phyloP scores from a whole-genome alignment of 2,888 invertebrate genomes.

The Ephialtes manifestator region DNA sequence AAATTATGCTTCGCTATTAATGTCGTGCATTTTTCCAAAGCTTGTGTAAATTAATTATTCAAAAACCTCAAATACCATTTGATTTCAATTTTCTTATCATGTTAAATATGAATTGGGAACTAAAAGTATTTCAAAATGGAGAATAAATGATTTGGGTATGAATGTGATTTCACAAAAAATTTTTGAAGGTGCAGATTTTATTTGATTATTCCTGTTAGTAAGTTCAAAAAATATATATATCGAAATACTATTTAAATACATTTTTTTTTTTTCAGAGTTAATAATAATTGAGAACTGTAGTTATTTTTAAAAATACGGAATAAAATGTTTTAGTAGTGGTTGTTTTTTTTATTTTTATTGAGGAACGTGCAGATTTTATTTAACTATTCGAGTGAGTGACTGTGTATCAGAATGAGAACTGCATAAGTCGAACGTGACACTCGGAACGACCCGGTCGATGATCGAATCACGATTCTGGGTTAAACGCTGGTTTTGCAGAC shows the following conservation, averaged over 20 bases:
- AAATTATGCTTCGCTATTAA: conserved; percentile 22
- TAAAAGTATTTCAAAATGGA: no score
- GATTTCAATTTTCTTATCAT: background rate
- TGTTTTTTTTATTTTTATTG: background rate
- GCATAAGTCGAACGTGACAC: conserved; percentile 47
- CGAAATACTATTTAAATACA: no score
- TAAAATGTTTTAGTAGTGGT: no score
- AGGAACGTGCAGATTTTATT: background rate
- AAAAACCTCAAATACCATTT: background rate
- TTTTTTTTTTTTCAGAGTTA: no score
- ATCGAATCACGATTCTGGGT: conserved; percentile 64
- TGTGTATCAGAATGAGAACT: conserved; percentile 14
- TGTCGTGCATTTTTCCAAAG: background rate
- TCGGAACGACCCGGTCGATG: conserved; percentile 61
- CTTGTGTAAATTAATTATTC: background rate
- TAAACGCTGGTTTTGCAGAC: conserved; percentile 46
- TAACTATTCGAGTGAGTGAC: conserved; percentile 59
- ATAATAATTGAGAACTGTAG: no score
- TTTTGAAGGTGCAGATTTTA: no score
- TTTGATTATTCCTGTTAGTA: no score
- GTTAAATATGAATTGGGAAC: background rate
- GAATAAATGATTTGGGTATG: no score
- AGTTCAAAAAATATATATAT: no score
- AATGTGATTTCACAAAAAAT: no score
- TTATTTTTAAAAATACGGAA: no score